Evolutionary conservation across 2,113 vertebrate species (phyloP).

Genomic region (Dipodomys spectabilis): DNA sequence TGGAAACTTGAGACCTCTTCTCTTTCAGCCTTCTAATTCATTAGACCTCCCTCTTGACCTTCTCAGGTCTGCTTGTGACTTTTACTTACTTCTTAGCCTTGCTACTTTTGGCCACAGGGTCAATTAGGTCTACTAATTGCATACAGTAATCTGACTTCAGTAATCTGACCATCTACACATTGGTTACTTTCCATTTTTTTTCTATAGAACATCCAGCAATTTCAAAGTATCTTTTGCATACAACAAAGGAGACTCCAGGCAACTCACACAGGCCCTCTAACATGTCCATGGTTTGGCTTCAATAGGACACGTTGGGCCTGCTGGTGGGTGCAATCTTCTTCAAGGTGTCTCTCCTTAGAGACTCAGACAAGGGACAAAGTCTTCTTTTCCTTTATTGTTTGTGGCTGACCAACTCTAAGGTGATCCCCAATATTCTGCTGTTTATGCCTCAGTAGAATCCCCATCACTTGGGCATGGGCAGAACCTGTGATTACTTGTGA

Average conservation of each 20-base stretch:
- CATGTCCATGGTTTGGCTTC: neutral
- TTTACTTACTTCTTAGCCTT: neutral
- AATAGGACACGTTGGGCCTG: neutral
- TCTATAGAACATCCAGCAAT: neutral
- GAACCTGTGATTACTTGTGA: neutral
- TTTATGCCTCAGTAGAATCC: neutral
- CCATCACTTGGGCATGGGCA: neutral
- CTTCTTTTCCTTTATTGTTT: conserved; percentile 46
- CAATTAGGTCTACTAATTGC: neutral
- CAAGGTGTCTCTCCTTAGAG: neutral
- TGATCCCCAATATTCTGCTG: neutral
- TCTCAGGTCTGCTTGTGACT: neutral
- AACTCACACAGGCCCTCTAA: too few relatives aligned
- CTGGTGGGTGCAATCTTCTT: neutral
- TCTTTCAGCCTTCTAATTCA: neutral
- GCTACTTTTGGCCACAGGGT: neutral
- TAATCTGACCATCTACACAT: neutral
- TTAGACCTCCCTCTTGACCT: neutral
- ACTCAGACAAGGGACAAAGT: neutral
- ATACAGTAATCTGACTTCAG: neutral
- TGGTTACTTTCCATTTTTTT: conserved; percentile 36
- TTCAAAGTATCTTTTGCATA: neutral
- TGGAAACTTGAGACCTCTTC: neutral
- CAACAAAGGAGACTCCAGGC: neutral
- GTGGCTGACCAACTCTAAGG: neutral